Evolutionary conservation across 1,140 invertebrate genomes (phyloP).

Genomic region (Solenopsis fugax): DNA sequence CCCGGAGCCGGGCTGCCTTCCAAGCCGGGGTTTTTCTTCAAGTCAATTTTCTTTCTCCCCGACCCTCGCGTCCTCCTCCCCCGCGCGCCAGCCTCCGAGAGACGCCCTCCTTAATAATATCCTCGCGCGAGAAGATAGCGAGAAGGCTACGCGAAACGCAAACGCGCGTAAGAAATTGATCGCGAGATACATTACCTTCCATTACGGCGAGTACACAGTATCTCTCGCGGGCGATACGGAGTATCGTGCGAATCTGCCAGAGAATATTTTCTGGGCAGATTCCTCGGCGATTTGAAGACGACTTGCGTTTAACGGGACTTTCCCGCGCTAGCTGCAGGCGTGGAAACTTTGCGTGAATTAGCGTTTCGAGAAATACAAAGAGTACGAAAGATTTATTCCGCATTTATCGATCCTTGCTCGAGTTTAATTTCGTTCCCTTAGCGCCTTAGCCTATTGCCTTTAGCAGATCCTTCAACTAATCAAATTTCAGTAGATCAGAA

Average conservation of each 20-base stretch:
- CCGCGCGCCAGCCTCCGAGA: background rate
- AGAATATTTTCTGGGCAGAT: slow-evolving; percentile 10
- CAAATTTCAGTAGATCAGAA: no score
- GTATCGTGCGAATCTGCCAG: slow-evolving; percentile 27
- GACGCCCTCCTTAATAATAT: slow-evolving; percentile 75
- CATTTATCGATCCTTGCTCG: background rate
- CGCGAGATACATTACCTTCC: slow-evolving; percentile 60
- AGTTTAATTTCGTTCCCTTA: background rate
- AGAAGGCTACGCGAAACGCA: slow-evolving; percentile 55
- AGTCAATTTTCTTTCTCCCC: slow-evolving; percentile 80
- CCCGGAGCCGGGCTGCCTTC: slow-evolving; percentile 77
- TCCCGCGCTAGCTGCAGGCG: background rate
- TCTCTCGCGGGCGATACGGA: slow-evolving; percentile 35
- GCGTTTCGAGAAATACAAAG: background rate
- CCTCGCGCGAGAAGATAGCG: slow-evolving; percentile 58
- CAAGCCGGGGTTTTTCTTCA: slow-evolving; percentile 79
- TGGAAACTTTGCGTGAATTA: slow-evolving; percentile 3
- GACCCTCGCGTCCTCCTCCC: background rate
- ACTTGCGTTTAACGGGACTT: slow-evolving; percentile 9
- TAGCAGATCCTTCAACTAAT: no score
- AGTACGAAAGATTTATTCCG: no score
- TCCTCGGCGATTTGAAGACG: slow-evolving; percentile 4
- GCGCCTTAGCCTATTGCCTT: no score
- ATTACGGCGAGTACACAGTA: slow-evolving; percentile 49
- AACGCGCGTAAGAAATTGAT: slow-evolving; percentile 64